phyloP scores from a whole-genome alignment of 2,888 invertebrate species.

The Leptinotarsa haldemani region DNA sequence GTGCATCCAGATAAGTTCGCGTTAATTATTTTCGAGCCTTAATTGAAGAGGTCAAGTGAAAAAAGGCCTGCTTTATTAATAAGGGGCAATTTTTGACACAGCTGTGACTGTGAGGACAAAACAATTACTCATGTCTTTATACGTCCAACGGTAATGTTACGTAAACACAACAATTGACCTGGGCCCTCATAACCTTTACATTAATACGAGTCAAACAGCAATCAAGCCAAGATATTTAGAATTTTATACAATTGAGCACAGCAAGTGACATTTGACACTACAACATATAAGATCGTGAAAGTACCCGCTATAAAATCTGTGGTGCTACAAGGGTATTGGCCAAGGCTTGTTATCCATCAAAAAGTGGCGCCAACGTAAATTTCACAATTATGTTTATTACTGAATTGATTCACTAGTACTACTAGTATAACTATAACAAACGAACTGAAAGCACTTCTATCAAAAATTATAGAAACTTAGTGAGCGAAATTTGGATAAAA shows the following conservation, averaged over 20 bases:
- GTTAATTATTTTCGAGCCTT: conserved; percentile 37
- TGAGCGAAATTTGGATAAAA: too few species aligned
- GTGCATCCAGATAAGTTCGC: conserved; percentile 33
- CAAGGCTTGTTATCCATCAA: conserved; percentile 1
- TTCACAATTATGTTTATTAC: background rate
- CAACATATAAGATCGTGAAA: conserved; percentile 46
- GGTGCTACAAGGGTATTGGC: background rate
- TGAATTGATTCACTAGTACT: too few species aligned
- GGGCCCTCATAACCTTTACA: conserved; percentile 57
- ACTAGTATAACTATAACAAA: too few species aligned
- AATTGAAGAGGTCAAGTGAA: conserved; percentile 46
- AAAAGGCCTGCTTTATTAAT: conserved; percentile 49
- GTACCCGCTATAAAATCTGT: conserved; percentile 20
- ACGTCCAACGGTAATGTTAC: conserved; percentile 51
- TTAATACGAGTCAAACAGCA: conserved; percentile 59
- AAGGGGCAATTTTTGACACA: conserved; percentile 56
- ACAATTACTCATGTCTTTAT: conserved; percentile 53
- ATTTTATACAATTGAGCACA: conserved; percentile 52
- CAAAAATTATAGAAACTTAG: too few species aligned
- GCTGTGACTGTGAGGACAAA: conserved; percentile 57
- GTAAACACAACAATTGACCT: conserved; percentile 60
- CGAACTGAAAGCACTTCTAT: too few species aligned
- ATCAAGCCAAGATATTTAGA: conserved; percentile 53
- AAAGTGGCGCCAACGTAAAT: background rate
- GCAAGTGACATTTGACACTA: conserved; percentile 54